Base-by-base conservation (phyloP, 2,797 vertebrate species). In the Takifugu rubripes region DNA sequence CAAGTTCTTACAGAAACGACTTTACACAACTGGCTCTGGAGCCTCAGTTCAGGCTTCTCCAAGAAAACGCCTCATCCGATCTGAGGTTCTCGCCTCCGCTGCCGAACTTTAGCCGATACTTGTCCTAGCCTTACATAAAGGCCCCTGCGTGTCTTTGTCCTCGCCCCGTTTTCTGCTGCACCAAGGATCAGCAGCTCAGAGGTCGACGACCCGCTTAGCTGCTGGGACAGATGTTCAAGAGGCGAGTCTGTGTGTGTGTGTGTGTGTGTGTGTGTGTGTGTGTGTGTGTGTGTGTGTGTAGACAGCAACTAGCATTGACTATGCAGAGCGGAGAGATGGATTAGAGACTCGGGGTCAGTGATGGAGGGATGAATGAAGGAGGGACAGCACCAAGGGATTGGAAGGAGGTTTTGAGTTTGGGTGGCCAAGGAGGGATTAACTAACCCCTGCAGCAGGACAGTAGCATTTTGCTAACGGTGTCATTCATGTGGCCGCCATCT, bases 141-240 rank as follows among this genome's bases (percentile, higher is more conserved):
- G 60, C 60, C 36, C 52, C 40, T 56, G 25, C 55, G 29, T 65
- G 59, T 52, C 74, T 73, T 70, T 75, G 56, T 67, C 31, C 65
- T 44, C 42, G 42, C 54, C 60, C 42, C 26, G 46, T 62, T 59
- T 52, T 42, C 54, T 63, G 63, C 57, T 60, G 17, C 54, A 31
- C 44, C 50, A n/a, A 70, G 67, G 64, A 76, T 86, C 73, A 74
- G 60, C 66, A 54, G 49, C 44, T 44, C 72, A 75, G 77, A 84
- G 82, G 83, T 80, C 59, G 31, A 49, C 68, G 82, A 87, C 83
- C 86, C 21, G 78, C 80, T 87, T 82, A 74, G 47, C 67, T n/a
- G 50, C 60, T 67, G 45, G 61, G 84, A 73, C 86, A 88, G 88
- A 87, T 90, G 88, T 87, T 85, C 66, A 50, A 56, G 46, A 66